These are phyloP conservation scores for Pipra filicauda DNA, from an alignment of 2,113 vertebrate genomes.

Conservation along the genomic window DNA sequence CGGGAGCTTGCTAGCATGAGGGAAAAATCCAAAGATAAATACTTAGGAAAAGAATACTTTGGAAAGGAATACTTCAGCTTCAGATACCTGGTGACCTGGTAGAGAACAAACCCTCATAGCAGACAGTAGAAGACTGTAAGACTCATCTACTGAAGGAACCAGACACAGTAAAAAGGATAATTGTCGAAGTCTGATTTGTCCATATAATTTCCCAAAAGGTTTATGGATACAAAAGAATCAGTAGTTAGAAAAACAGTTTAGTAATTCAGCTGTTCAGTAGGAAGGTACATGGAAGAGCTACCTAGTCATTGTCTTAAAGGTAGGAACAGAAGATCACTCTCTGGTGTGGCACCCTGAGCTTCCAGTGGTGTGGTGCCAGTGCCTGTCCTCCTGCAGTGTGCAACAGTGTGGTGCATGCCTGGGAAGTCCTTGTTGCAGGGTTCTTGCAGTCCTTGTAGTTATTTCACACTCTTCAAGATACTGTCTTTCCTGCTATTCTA, in stretches of 20 bases:
- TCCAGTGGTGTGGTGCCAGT: not conserved
- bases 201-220: not conserved
- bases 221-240: not conserved
- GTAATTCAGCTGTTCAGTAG: not conserved
- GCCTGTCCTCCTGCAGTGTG: not conserved
- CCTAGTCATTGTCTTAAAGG: not conserved
- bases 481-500: not conserved
- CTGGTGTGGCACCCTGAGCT: not conserved
- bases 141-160: not conserved
- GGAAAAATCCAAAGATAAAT: not conserved
- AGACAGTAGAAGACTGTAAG: not conserved
- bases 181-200: not conserved
- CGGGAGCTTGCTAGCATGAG: not conserved
- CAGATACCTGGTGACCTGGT: not conserved
- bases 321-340: not conserved
- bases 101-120: not conserved
- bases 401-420: accelerated
- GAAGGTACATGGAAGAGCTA: not conserved
- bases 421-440: not conserved
- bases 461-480: not conserved
- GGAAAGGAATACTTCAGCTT: not conserved
- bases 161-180: not conserved
- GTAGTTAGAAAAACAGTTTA: not conserved
- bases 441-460: not conserved
- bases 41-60: not conserved